Evolutionary conservation across 2,797 vertebrate species (phyloP), one percentile per base, ranked within the genome.

Genomic region (Echeneis naucrates): DNA sequence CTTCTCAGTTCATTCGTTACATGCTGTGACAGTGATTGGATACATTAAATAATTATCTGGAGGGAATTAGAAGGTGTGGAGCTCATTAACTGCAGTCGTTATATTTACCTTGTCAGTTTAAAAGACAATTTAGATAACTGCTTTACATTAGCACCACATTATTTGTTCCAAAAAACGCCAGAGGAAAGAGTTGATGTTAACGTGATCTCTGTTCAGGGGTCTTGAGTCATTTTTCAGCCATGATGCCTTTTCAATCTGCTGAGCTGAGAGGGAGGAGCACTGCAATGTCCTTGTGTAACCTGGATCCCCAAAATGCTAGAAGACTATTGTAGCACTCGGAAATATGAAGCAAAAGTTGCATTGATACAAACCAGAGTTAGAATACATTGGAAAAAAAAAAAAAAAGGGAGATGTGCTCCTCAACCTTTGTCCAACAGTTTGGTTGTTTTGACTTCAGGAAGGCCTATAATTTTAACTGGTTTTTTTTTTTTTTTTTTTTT

Each of bases 271-370:
- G 63, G 60, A 77, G 67, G 69, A 85, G 64, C 27, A 2, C 37
- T 54, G 13, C 53, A 45, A 69, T 87, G 83, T 86, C 84, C 85
- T 88, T 1, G 1, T 48, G 2, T 80, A 80, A 88, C 84, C 85
- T 71, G 30, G 10, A 2, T 69, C 8, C 56, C 5, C 55, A 58
- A 68, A 68, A 51, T 60, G 40, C 17, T 40, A 17, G 23, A 35
- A 33, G 24, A 32, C 27, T 12, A 2, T 11, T 48, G 1, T 45
- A 21, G 54, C 40, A 16, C 57, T 55, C 10, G 11, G 63, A 37
- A 59, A 65, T 56, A 62, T 13, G 6, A 56, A 65, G 42, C 19
- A 14, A 54, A n/a, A 50, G 17, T 48, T 8, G 44, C 16, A 45
- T 75, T 71, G 45, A 66, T 69, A 27, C 27, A 44, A 64, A 59